These are phyloP conservation scores for Trematocara stigmaticum DNA, from an alignment of 2,113 vertebrate genomes.

Conservation along the genomic window DNA sequence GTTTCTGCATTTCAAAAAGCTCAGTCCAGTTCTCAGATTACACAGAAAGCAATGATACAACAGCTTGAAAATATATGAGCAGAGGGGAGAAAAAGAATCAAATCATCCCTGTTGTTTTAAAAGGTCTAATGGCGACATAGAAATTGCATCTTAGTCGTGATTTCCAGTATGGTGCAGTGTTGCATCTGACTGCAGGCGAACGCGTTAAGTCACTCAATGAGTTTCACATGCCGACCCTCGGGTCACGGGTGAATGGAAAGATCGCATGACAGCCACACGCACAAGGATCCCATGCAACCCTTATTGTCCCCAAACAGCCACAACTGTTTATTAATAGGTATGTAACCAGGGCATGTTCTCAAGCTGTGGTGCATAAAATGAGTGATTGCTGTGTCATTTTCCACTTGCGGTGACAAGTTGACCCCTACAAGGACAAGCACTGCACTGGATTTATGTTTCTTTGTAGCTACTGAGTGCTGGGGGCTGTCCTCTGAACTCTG, in stretches of 20 bases:
- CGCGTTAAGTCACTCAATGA: neutral
- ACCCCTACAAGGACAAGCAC: neutral
- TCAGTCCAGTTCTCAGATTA: neutral
- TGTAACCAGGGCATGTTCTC: neutral
- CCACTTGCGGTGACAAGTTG: neutral
- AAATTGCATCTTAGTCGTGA: neutral
- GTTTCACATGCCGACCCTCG: neutral
- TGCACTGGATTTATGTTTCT: neutral
- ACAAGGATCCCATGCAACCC: neutral
- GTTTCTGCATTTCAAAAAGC: neutral
- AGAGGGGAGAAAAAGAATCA: neutral
- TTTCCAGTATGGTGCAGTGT: neutral
- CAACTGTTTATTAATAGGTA: neutral
- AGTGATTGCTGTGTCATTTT: neutral
- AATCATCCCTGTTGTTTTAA: neutral
- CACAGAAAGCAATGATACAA: neutral
- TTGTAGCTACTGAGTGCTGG: neutral
- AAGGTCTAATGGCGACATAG: neutral
- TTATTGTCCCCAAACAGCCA: conserved; percentile 1
- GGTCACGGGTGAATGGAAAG: neutral
- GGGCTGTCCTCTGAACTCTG: neutral
- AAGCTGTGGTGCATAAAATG: neutral
- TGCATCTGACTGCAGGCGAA: neutral
- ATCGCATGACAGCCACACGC: neutral
- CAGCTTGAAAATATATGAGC: neutral